These are phyloP conservation scores for Apeltes quadracus DNA, from an alignment of 2,113 vertebrate species.

Conservation along the genomic window DNA sequence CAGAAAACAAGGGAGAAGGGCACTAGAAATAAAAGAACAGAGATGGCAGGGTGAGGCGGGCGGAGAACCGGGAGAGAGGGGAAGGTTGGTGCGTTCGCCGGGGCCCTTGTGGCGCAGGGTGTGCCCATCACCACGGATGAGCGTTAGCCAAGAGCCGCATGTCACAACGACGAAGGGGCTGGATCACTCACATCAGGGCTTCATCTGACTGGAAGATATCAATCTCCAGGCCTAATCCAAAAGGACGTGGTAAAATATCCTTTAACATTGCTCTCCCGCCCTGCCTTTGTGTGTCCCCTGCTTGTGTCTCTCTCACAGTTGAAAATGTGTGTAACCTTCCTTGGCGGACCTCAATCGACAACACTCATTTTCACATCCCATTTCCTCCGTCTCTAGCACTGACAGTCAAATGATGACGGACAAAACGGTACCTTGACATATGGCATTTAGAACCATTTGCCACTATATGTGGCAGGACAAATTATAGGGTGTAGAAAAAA, in stretches of 20 bases:
- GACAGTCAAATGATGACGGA: conserved; percentile 73
- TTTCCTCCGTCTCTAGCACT: conserved; percentile 72
- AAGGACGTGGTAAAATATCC: conserved; percentile 79
- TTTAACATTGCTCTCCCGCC: conserved; percentile 66
- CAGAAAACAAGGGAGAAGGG: conserved; percentile 87
- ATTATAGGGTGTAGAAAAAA: not conserved
- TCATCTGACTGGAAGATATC: conserved; percentile 84
- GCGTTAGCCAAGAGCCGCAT: conserved; percentile 79
- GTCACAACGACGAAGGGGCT: conserved; percentile 82
- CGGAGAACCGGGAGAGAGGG: conserved; percentile 49
- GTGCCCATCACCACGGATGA: conserved; percentile 86
- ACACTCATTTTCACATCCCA: conserved; percentile 76
- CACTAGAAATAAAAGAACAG: conserved; percentile 88
- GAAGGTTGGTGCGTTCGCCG: conserved; percentile 67
- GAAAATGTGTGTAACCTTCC: conserved; percentile 63
- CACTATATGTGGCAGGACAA: conserved; percentile 32
- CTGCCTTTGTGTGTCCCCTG: conserved; percentile 64
- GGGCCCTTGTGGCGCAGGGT: conserved; percentile 78
- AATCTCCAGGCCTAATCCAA: conserved; percentile 79
- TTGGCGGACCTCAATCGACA: conserved; percentile 64
- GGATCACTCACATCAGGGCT: conserved; percentile 82
- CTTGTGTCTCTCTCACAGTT: conserved; percentile 44
- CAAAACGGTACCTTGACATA: conserved; percentile 58
- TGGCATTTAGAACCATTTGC: conserved; percentile 63
- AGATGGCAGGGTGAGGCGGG: conserved; percentile 65